Evolutionary conservation across 2,888 invertebrate genomes (phyloP).

Genomic region (Ochlodes sylvanus): DNA sequence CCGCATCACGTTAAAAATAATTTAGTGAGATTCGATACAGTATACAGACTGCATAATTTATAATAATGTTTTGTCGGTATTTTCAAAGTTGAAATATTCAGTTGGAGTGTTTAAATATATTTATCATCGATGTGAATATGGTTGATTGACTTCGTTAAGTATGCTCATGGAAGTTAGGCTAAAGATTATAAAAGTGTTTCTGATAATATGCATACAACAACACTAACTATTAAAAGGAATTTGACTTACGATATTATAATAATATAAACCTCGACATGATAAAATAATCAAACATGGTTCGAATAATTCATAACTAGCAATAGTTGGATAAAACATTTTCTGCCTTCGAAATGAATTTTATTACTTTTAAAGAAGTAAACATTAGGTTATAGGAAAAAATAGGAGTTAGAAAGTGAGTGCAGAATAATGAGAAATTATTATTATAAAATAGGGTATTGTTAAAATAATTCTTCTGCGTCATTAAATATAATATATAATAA

Average conservation of each 20-base stretch:
- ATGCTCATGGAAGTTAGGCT: neutral
- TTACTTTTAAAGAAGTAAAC: too few relatives aligned
- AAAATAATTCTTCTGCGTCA: too few relatives aligned
- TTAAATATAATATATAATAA: too few relatives aligned
- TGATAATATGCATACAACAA: neutral
- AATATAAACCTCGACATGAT: too few relatives aligned
- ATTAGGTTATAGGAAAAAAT: too few relatives aligned
- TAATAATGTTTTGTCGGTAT: neutral
- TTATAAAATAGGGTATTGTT: too few relatives aligned
- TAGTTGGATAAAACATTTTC: neutral
- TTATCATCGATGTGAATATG: neutral
- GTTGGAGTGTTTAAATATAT: neutral
- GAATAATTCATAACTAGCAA: neutral
- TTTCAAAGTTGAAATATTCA: slow-evolving; percentile 13
- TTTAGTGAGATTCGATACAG: neutral
- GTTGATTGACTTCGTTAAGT: slow-evolving; percentile 11
- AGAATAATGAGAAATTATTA: neutral
- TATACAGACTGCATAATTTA: too few relatives aligned
- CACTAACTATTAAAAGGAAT: too few relatives aligned
- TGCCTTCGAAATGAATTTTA: neutral
- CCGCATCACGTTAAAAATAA: neutral
- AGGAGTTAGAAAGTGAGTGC: neutral
- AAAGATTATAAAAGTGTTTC: neutral
- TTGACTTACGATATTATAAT: too few relatives aligned
- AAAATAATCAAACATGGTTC: too few relatives aligned